phyloP scores from a whole-genome alignment of 2,888 invertebrate species.

The Drosophila nigricruria region DNA sequence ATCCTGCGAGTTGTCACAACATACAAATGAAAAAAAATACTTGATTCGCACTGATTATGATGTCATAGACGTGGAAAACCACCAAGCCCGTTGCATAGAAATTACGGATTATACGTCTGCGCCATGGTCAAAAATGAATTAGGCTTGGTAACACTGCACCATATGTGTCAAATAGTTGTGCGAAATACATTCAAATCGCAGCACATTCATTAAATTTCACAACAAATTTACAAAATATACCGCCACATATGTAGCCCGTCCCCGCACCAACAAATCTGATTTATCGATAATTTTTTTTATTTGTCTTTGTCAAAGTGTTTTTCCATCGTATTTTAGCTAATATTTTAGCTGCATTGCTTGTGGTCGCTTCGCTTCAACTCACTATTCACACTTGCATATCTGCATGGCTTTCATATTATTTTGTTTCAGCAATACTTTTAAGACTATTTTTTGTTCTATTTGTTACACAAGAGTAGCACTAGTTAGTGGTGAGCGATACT shows the following conservation, averaged over 20 bases:
- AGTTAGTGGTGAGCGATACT: conserved; percentile 32
- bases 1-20: conserved; percentile 44
- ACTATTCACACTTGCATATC: conserved; percentile 52
- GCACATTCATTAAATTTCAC: conserved; percentile 59
- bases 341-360: background rate
- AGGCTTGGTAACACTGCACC: conserved; percentile 12
- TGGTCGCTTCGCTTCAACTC: conserved; percentile 26
- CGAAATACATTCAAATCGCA: conserved; percentile 29
- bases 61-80: conserved; percentile 68
- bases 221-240: conserved; percentile 64
- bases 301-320: conserved; percentile 38
- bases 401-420: conserved; percentile 49
- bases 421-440: conserved; percentile 36
- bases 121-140: conserved; percentile 13
- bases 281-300: conserved; percentile 51
- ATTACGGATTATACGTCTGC: conserved; percentile 28
- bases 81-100: conserved; percentile 36
- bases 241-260: conserved; percentile 60
- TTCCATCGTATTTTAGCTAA: conserved; percentile 7
- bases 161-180: conserved; percentile 15
- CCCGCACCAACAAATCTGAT: conserved; percentile 51
- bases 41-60: conserved; percentile 64
- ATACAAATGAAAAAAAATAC: conserved; percentile 48
- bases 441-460: conserved; percentile 52
- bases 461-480: conserved; percentile 58